A percentile compares a stretch with the other conserved stretches of the same genome.
phyloP scores from a whole-genome alignment of 2,888 invertebrate genomes.

The Anaspis maculata region DNA sequence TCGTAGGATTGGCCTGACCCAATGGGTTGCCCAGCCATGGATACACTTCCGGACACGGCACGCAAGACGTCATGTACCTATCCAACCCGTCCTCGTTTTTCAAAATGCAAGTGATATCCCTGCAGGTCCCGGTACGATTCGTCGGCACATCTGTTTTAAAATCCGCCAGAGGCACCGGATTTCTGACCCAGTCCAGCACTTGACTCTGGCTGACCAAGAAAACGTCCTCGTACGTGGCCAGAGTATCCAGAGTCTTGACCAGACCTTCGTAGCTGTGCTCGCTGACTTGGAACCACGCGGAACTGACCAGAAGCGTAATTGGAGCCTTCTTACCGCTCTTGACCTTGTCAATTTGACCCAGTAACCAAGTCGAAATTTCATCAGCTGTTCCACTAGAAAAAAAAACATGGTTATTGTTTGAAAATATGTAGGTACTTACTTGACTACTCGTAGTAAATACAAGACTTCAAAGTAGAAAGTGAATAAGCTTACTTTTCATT shows the following conservation, averaged over 20 bases:
- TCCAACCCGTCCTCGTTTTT: constrained; percentile 20
- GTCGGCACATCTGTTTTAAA: constrained; percentile 16
- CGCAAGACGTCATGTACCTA: constrained; percentile 39
- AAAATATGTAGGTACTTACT: constrained; percentile 3
- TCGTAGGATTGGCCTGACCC: no score
- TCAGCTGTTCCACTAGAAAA: background rate
- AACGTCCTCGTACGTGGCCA: constrained; percentile 32
- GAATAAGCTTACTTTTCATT: constrained; percentile 39
- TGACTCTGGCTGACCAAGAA: constrained; percentile 39
- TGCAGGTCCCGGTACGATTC: constrained; percentile 18
- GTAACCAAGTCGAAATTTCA: constrained; percentile 32
- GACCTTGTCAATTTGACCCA: constrained; percentile 40
- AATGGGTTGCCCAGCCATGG: background rate
- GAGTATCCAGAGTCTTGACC: constrained; percentile 33
- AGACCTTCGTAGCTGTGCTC: constrained; percentile 30
- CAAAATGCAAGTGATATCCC: constrained; percentile 25
- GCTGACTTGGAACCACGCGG: constrained; percentile 42
- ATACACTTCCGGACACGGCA: constrained; percentile 33
- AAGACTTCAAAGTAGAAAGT: background rate
- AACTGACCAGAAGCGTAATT: constrained; percentile 43
- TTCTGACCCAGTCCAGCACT: constrained; percentile 40
- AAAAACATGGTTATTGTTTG: constrained; percentile 17
- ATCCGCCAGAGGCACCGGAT: constrained; percentile 32
- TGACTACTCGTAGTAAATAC: no score
- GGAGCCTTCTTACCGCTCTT: constrained; percentile 42